Conservation (phyloP, 1,140 invertebrate genomes). For the silkworm (Bombyx mori) region ASM3026992v2 NC_085120.1:9567501-9568000, state of each 20-base stretch:
- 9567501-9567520: slow-evolving; percentile 58
- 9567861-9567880: slow-evolving; percentile 49
- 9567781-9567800: slow-evolving; percentile 25
- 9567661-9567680: slow-evolving; percentile 69
- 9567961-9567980: slow-evolving; percentile 76
- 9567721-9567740: slow-evolving; percentile 59
- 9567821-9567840: slow-evolving; percentile 64
- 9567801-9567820: slow-evolving; percentile 59
- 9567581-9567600: slow-evolving; percentile 62
- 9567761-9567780: slow-evolving; percentile 37
- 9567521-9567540: slow-evolving; percentile 39
- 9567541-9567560: slow-evolving; percentile 58
- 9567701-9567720: slow-evolving; percentile 36
- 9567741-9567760: slow-evolving; percentile 57
- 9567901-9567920: slow-evolving; percentile 73
- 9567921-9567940: slow-evolving; percentile 75
- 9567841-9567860: slow-evolving; percentile 45
- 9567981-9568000: slow-evolving; percentile 76
- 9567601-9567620: slow-evolving; percentile 58
- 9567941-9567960: slow-evolving; percentile 75
- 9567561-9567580: slow-evolving; percentile 58
- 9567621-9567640: slow-evolving; percentile 63
- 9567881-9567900: slow-evolving; percentile 45
- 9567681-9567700: slow-evolving; percentile 53
- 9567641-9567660: slow-evolving; percentile 65